A percentile compares a stretch with the other conserved stretches of the same genome.
Conservation (phyloP, 2,113 vertebrate genomes). For the Leptocoma aspasia region DNA sequence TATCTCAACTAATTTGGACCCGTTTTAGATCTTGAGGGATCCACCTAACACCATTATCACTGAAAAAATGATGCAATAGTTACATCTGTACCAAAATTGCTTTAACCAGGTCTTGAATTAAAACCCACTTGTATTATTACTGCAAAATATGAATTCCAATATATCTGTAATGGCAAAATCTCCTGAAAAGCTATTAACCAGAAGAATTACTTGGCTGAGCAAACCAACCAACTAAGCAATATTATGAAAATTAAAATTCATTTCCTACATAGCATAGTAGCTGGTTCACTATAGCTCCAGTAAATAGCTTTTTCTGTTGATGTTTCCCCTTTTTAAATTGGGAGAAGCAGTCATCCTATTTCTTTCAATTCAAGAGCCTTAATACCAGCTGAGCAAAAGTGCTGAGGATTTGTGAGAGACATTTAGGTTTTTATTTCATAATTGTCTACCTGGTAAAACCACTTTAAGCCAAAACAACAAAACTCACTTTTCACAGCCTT, state of each 20-base stretch:
- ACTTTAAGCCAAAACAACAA: not conserved
- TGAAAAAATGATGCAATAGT: not conserved
- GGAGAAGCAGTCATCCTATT: not conserved
- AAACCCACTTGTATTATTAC: not conserved
- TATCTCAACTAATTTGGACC: not conserved
- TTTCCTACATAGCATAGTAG: not conserved
- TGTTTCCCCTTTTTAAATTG: not conserved
- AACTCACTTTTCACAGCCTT: not conserved
- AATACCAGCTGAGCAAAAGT: not conserved
- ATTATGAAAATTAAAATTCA: slow-evolving; percentile 37
- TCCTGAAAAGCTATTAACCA: slow-evolving; percentile 13
- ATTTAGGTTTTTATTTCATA: not conserved
- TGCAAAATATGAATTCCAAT: not conserved
- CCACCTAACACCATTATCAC: not conserved
- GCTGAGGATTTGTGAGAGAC: not conserved
- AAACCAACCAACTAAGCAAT: slow-evolving; percentile 8
- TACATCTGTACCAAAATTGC: not conserved
- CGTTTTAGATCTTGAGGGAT: slow-evolving; percentile 1
- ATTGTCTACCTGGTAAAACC: not conserved
- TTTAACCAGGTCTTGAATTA: slow-evolving; percentile 1
- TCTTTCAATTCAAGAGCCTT: not conserved
- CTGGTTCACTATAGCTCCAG: not conserved
- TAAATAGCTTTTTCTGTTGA: slow-evolving; percentile 31
- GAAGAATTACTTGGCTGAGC: not conserved
- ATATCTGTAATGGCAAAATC: not conserved